Conservation (phyloP, 2,888 invertebrate genomes). For the Tricholauxania praeusta region DNA sequence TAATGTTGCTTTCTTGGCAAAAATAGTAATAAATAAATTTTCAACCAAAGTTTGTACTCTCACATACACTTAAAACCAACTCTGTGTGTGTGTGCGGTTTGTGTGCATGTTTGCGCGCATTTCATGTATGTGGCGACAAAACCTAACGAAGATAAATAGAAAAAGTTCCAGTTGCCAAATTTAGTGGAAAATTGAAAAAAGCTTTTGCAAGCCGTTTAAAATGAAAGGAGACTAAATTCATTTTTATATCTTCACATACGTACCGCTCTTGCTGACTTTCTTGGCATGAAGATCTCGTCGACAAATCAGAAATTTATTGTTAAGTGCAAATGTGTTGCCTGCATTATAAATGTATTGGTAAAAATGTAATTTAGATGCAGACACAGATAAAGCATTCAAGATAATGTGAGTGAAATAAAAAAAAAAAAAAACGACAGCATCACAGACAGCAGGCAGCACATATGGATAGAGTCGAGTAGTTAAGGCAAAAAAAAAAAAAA, state of each 20-base stretch:
- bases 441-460: slow-evolving; percentile 33
- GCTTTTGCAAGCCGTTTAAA: slow-evolving; percentile 47
- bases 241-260: too few relatives aligned
- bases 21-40: too few relatives aligned
- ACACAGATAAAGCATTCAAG: slow-evolving; percentile 25
- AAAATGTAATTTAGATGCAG: slow-evolving; percentile 17
- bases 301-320: slow-evolving; percentile 24
- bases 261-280: too few relatives aligned
- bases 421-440: slow-evolving; percentile 26
- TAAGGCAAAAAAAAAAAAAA: neutral
- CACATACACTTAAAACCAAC: too few relatives aligned
- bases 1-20: too few relatives aligned
- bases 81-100: too few relatives aligned
- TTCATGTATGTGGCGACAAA: slow-evolving; percentile 45
- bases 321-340: neutral
- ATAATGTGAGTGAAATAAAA: slow-evolving; percentile 23
- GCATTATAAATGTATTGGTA: slow-evolving; percentile 14
- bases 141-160: slow-evolving; percentile 64
- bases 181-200: slow-evolving; percentile 67
- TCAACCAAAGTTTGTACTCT: too few relatives aligned
- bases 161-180: slow-evolving; percentile 59
- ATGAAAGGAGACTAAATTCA: too few relatives aligned
- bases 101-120: neutral
- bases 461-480: neutral
- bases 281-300: neutral